Base-by-base conservation (phyloP, 2,113 vertebrate species). In the Galbula dea region DNA sequence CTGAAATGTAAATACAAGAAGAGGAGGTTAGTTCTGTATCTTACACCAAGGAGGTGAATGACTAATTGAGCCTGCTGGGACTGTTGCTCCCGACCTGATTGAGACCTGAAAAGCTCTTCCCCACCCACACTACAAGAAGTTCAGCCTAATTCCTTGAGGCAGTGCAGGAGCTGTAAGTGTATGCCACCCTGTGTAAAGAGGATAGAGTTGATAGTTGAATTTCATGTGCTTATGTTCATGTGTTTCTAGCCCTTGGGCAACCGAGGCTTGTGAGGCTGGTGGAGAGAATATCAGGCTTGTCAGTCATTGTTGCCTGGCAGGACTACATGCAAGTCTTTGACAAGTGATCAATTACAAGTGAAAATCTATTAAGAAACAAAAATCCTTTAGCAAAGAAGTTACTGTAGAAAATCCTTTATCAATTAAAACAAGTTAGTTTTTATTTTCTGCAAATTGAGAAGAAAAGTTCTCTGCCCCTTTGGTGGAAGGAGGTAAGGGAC, bases 41-140 rank as follows among this genome's bases (percentile, higher is more conserved):
- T 66, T 66, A 34, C 17, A 43, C 20, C 12, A 43, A 12, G 41
- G 54, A 94, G 59, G 51, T 55, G 61, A 78, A 65, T 85, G 85
- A 89, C 51, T 80, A 83, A 88, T 86, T 58, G 79, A 93, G 80
- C 92, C 89, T 89, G 72, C 90, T 67, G 75, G 85, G 83, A 93
- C 88, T 91, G 90, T 96, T 93, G 55, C 72, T 93, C 72, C 88
- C 83, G 67, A 84, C 63, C 67, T 83, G 58, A 94, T 0, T 58
- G 78, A 89, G 63, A 69, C 79, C 71, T 88, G 63, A 46, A 93
- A 89, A 80, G 29, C 46, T 74, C 30, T 80, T 89, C 54, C 45
- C 58, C 68, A 77, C 85, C 85, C 85, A 93, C 55, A 76, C 20
- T 46, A 74, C 88, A 88, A 93, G 66, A 41, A 80, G 67, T 80